Evolutionary conservation across 1,140 invertebrate species (phyloP), one percentile per base, ranked within the genome.

Genomic region (Cherax destructor): DNA sequence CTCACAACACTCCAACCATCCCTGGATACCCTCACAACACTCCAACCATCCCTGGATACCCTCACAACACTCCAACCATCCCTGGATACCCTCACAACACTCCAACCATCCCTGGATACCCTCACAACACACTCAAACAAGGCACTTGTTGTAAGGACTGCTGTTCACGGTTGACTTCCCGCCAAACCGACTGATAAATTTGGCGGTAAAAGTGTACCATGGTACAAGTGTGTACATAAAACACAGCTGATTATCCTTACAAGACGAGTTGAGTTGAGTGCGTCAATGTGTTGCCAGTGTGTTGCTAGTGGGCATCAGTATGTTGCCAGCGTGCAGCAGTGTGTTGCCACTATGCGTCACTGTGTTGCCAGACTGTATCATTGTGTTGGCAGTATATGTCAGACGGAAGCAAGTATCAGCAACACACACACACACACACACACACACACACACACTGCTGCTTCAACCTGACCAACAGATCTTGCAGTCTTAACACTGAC

Each of bases 101-200:
- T 69, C 65, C 0, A 21, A 21, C 65, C 56, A 59, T 59, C 16
- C 56, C 56, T 59, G 56, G 56, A 59, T 59, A 69, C 65, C 21
- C 2, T 41, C 30, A 41, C 30, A 41, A 41, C 30, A 41, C 30
- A 41, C 0, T 41, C 5, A 69, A 18, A 69, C 13, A 69, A 69
- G 0, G 21, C 65, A 69, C 21, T 69, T 11, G 13, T 13, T 69
- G 21, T 69, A 69, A 18, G 5, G 1, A 21, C 13, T 16, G 0
- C 21, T 30, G 24, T 83, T 83, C 80, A 83, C 80, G 80, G n/a
- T 41, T 83, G 56, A 83, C 24, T 16, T 24, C 80, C 52, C 56
- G 7, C 80, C n/a, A 83, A 16, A 83, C 47, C 80, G 61, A 56
- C 80, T 59, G 80, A 83, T 56, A 81, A 56, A 83, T 83, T 83